These are phyloP conservation scores for Oreonectes daqikongensis DNA, from an alignment of 2,797 vertebrate genomes.

Conservation along the genomic window DNA sequence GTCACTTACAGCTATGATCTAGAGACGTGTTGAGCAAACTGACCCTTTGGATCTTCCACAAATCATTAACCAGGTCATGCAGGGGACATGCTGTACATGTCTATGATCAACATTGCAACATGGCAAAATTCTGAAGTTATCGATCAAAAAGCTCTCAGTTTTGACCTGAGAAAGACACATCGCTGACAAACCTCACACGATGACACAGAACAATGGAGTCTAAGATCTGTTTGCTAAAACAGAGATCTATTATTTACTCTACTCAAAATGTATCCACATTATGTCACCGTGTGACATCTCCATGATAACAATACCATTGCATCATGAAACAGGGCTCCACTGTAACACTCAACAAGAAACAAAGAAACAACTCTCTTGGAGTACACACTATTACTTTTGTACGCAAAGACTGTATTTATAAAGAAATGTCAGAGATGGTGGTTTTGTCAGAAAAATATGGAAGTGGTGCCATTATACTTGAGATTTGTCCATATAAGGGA, in stretches of 20 bases:
- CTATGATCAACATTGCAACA: constrained; percentile 21
- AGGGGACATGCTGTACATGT: constrained; percentile 27
- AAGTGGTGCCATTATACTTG: constrained; percentile 26
- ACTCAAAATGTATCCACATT: constrained; percentile 29
- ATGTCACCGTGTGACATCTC: background rate
- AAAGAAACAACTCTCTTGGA: background rate
- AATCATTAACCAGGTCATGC: constrained; percentile 45
- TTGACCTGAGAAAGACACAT: background rate
- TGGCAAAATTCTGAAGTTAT: background rate
- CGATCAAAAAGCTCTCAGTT: constrained; percentile 3
- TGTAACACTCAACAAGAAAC: constrained; percentile 1
- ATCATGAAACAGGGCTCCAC: background rate
- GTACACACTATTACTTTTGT: background rate
- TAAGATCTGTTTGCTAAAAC: constrained; percentile 21
- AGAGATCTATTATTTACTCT: constrained; percentile 39
- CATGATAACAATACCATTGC: background rate
- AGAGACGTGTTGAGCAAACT: constrained; percentile 43
- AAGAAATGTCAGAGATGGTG: constrained; percentile 5
- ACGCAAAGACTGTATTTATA: no score
- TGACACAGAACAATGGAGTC: background rate
- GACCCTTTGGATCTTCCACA: constrained; percentile 22
- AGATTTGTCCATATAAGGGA: constrained; percentile 36
- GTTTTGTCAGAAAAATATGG: background rate
- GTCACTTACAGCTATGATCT: constrained; percentile 13
- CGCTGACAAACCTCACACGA: background rate